Conservation (phyloP, 2,888 invertebrate species). For the Drosophila atroscutellata region DNA sequence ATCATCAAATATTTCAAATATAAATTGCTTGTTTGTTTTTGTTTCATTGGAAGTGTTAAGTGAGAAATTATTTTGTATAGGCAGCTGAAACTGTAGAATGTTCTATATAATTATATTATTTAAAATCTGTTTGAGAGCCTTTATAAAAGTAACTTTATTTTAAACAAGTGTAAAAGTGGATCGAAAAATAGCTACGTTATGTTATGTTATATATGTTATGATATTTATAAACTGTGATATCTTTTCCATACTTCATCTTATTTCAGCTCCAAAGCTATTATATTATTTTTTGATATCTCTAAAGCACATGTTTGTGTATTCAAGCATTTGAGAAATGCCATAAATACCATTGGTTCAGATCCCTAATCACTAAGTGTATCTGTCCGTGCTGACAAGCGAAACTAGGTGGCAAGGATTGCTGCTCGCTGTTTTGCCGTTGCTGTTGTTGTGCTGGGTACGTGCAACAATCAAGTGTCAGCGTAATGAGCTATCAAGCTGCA, state of each 20-base stretch:
- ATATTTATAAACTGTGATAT: not conserved
- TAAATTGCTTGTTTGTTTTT: not conserved
- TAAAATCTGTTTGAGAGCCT: not conserved
- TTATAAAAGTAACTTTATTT: not conserved
- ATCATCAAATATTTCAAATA: not conserved
- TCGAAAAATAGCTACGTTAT: not conserved
- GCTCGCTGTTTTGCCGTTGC: conserved; percentile 16
- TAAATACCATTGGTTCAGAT: conserved; percentile 23
- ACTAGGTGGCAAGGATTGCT: conserved; percentile 24
- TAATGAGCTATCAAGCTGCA: conserved; percentile 82
- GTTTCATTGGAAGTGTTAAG: not conserved
- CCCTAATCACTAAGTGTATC: conserved; percentile 20
- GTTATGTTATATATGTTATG: too few relatives aligned
- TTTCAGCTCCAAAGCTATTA: too few relatives aligned
- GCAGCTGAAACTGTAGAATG: not conserved
- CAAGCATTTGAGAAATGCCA: not conserved
- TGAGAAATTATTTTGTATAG: not conserved
- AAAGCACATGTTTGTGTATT: not conserved
- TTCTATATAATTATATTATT: not conserved
- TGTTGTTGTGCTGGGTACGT: conserved; percentile 48
- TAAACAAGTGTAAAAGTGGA: not conserved
- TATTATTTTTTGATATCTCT: not conserved
- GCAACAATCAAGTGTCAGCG: conserved; percentile 80
- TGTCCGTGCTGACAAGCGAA: conserved; percentile 36
- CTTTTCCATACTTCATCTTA: not conserved